A percentile compares a stretch with the other conserved stretches of the same genome.
Conservation (phyloP, 2,797 vertebrate species). For the Enteromius trimaculatus region DNA sequence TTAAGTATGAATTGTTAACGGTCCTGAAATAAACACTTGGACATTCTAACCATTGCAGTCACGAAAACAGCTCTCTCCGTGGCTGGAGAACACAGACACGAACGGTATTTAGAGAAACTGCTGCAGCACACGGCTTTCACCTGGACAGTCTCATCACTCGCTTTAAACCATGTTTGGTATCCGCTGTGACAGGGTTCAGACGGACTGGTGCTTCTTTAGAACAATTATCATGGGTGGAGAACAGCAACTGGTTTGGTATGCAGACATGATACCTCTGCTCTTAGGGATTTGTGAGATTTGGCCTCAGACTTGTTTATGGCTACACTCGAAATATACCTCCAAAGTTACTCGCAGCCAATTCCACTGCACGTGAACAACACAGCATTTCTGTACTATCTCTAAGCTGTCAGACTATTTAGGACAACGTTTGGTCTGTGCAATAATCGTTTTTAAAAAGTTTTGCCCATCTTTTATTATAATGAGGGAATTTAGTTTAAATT, state of each 20-base stretch:
- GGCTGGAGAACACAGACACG: conserved; percentile 42
- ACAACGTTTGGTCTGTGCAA: neutral
- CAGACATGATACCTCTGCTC: conserved; percentile 10
- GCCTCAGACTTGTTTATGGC: conserved; percentile 10
- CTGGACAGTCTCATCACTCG: conserved; percentile 68
- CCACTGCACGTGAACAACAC: neutral
- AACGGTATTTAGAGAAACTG: conserved; percentile 56
- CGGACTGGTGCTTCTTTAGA: conserved; percentile 23
- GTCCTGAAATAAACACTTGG: conserved; percentile 48
- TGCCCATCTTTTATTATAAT: neutral
- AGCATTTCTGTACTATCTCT: neutral
- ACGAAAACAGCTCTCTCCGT: conserved; percentile 63
- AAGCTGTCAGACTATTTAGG: neutral
- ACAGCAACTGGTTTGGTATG: conserved; percentile 17
- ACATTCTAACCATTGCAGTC: conserved; percentile 40
- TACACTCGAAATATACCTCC: neutral
- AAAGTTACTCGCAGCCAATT: neutral
- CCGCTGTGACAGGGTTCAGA: conserved; percentile 3
- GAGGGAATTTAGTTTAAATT: neutral
- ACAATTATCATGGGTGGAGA: conserved; percentile 12
- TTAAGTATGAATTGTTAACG: conserved; percentile 50
- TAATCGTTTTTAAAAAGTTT: neutral
- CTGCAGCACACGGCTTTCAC: conserved; percentile 58
- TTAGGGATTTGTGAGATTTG: conserved; percentile 24
- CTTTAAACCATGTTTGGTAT: conserved; percentile 59